Percentiles rank a stretch among this genome's conserved stretches.
These are phyloP conservation scores for Delia radicum DNA, from an alignment of 1,140 invertebrate species.

Conservation along the genomic window DNA sequence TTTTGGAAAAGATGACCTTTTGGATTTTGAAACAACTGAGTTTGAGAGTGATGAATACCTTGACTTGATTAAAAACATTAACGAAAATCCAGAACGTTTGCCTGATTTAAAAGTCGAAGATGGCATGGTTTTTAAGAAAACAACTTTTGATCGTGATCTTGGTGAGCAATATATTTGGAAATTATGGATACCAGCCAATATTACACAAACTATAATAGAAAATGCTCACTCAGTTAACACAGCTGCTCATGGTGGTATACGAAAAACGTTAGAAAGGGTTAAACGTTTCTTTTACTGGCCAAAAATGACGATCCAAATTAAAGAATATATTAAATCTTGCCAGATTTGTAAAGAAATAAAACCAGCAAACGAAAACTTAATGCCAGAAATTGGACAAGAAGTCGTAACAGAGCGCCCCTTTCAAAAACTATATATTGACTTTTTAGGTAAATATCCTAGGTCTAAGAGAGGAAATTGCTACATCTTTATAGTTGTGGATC, in stretches of 20 bases:
- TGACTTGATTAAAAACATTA: no score
- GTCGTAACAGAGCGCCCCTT: background rate
- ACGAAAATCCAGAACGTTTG: background rate
- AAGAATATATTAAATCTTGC: background rate
- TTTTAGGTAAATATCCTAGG: background rate
- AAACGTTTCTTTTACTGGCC: background rate
- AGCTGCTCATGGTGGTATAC: background rate
- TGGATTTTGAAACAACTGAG: no score
- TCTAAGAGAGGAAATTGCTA: background rate
- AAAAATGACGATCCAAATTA: background rate
- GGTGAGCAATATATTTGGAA: no score
- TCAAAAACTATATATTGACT: background rate
- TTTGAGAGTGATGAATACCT: no score
- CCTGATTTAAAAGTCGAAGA: background rate
- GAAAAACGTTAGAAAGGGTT: background rate
- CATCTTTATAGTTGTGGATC: slow-evolving; percentile 5
- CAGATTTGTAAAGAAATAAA: background rate
- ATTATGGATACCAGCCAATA: background rate
- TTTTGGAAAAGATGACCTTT: no score
- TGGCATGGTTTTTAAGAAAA: background rate
- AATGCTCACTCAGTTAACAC: background rate
- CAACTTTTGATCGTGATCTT: no score
- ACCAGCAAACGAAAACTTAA: background rate
- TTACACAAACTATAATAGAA: background rate
- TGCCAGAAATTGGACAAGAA: background rate